These are phyloP conservation scores for Magallana nippona DNA, from an alignment of 2,888 invertebrate species.

Conservation along the genomic window DNA sequence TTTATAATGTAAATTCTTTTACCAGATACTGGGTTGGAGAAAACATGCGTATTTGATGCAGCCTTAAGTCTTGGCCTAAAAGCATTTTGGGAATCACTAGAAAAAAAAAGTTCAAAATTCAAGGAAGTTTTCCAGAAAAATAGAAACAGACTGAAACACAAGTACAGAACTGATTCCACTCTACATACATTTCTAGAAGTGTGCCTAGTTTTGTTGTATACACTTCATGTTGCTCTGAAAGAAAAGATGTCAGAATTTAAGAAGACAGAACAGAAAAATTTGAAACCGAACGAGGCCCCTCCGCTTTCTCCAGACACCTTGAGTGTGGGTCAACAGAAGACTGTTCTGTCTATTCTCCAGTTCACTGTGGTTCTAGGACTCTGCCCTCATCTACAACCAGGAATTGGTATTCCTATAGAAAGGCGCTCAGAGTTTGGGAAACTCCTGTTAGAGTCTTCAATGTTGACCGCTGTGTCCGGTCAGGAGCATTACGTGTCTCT, in stretches of 20 bases:
- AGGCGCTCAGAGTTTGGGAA: conserved; percentile 80
- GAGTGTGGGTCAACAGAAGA: conserved; percentile 86
- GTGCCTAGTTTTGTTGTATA: conserved; percentile 59
- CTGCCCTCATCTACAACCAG: conserved; percentile 85
- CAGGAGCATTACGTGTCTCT: conserved; percentile 48
- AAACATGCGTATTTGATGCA: background rate
- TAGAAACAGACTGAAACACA: background rate
- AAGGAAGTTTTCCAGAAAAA: background rate
- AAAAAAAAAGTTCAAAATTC: background rate
- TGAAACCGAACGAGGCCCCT: conserved; percentile 60
- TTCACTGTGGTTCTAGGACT: conserved; percentile 85
- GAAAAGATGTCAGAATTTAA: conserved; percentile 49
- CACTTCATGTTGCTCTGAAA: conserved; percentile 54
- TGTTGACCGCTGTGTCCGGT: background rate
- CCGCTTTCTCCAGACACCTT: conserved; percentile 78
- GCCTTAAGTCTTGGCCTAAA: background rate
- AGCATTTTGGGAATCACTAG: conserved; percentile 25
- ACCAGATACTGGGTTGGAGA: background rate
- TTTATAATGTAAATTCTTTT: background rate
- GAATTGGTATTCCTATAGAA: conserved; percentile 83
- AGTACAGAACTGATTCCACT: background rate
- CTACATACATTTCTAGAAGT: conserved; percentile 60
- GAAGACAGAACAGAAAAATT: conserved; percentile 25
- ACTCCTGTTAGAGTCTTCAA: conserved; percentile 39
- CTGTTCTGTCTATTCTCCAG: conserved; percentile 84